Percentiles rank a stretch among this genome's conserved stretches.
Evolutionary conservation across 2,797 vertebrate species (phyloP).

Genomic region (Alfaro cultratus): DNA sequence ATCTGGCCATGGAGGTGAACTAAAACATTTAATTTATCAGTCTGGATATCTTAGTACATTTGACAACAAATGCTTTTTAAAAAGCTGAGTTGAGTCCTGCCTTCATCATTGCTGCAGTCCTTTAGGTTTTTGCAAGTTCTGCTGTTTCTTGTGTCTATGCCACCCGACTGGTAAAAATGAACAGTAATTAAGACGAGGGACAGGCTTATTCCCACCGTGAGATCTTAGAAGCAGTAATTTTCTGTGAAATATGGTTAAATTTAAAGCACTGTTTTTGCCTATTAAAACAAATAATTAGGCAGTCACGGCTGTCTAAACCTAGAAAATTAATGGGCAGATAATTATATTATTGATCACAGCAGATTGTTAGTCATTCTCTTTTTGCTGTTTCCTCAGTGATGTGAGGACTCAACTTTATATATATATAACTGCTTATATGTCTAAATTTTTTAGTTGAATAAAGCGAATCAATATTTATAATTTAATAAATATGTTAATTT

Average conservation of each 20-base stretch:
- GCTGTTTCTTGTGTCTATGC: neutral
- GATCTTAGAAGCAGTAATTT: neutral
- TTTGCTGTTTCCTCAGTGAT: neutral
- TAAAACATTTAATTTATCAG: too few relatives aligned
- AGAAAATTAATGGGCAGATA: neutral
- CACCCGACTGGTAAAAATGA: neutral
- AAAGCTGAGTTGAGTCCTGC: neutral
- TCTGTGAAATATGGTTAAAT: neutral
- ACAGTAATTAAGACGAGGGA: neutral
- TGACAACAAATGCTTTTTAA: neutral
- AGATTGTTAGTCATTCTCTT: neutral
- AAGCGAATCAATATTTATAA: neutral
- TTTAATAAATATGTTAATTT: neutral
- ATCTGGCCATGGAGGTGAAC: neutral
- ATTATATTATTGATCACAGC: neutral
- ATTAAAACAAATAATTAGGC: neutral
- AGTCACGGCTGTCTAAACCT: neutral
- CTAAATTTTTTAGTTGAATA: neutral
- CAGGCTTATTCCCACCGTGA: neutral
- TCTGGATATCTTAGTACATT: neutral
- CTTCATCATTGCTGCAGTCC: neutral
- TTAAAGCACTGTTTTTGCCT: neutral
- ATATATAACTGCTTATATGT: neutral
- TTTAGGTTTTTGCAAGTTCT: neutral
- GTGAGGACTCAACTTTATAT: neutral